phyloP scores from a whole-genome alignment of 2,888 invertebrate genomes.

The Lepidochitona cinerea region DNA sequence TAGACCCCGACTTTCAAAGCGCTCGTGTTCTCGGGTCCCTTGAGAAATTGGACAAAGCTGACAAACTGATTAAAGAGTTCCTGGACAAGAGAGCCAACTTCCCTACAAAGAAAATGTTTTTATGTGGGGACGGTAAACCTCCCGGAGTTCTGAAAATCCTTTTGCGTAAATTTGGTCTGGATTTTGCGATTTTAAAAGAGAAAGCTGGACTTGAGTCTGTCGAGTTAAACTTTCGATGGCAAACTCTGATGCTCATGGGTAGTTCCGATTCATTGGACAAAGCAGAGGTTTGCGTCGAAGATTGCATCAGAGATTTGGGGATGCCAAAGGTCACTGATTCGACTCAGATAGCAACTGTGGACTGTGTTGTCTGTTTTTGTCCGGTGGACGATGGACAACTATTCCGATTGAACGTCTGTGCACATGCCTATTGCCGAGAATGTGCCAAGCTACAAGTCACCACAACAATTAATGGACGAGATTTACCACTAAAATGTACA shows the following conservation, averaged over 20 bases:
- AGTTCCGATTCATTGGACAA: conserved; percentile 28
- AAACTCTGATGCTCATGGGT: conserved; percentile 36
- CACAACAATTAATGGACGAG: conserved; percentile 35
- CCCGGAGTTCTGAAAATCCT: conserved; percentile 49
- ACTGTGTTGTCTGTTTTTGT: conserved; percentile 59
- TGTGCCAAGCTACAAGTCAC: conserved; percentile 45
- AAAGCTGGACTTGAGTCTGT: conserved; percentile 29
- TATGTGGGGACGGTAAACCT: conserved; percentile 41
- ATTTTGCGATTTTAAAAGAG: conserved; percentile 31
- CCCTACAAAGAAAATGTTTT: conserved; percentile 11
- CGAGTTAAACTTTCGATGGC: conserved; percentile 34
- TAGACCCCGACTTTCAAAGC: conserved; percentile 35
- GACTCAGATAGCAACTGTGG: conserved; percentile 14
- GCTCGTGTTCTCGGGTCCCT: conserved; percentile 35
- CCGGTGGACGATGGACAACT: conserved; percentile 42
- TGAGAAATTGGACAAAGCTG: conserved; percentile 19
- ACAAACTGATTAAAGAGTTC: conserved; percentile 24
- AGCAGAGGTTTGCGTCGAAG: conserved; percentile 23
- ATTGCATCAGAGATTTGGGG: neutral
- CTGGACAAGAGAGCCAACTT: conserved; percentile 12
- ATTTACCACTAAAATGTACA: conserved; percentile 53
- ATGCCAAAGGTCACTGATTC: neutral
- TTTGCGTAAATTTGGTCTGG: conserved; percentile 37
- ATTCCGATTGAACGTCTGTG: conserved; percentile 57
- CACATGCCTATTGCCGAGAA: conserved; percentile 58